These are phyloP conservation scores for Siphamia tubifer DNA, from an alignment of 2,113 vertebrate genomes.

Conservation along the genomic window DNA sequence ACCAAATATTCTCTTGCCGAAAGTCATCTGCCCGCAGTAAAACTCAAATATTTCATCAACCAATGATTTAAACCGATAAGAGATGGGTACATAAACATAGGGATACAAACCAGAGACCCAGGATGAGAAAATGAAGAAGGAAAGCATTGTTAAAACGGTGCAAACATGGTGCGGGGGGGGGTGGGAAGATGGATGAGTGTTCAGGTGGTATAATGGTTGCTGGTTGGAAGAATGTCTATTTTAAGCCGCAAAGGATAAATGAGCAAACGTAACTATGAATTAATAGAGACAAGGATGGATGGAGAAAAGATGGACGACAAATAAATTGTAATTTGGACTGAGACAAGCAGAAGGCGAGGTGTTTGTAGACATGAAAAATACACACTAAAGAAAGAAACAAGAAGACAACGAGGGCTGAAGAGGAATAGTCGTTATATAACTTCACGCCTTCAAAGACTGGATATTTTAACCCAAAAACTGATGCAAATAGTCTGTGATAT, in stretches of 20 bases:
- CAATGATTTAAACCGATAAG: too few relatives aligned
- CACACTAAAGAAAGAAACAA: not conserved
- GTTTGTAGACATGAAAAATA: constrained; percentile 2
- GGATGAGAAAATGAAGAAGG: not conserved
- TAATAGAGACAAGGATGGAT: constrained; percentile 36
- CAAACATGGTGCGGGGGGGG: too few relatives aligned
- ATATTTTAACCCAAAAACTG: too few relatives aligned
- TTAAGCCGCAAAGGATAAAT: constrained; percentile 11
- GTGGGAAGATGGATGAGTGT: not conserved
- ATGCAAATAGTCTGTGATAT: too few relatives aligned
- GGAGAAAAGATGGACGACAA: not conserved
- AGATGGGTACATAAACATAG: not conserved
- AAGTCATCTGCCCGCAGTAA: too few relatives aligned
- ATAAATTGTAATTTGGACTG: constrained; percentile 32
- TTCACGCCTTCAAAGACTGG: too few relatives aligned
- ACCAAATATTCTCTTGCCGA: too few relatives aligned
- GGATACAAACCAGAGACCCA: not conserved
- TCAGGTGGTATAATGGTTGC: not conserved
- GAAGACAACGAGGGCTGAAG: not conserved
- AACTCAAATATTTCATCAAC: too few relatives aligned
- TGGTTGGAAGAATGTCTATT: constrained; percentile 24
- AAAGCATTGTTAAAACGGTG: not conserved
- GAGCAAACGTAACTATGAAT: constrained; percentile 23
- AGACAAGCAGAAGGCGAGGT: not conserved
- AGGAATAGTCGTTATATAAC: too few relatives aligned